Percentiles rank a stretch among this genome's conserved stretches.
These are phyloP conservation scores for Solenodon paradoxus DNA, from an alignment of 2,113 vertebrate genomes.

Conservation along the genomic window DNA sequence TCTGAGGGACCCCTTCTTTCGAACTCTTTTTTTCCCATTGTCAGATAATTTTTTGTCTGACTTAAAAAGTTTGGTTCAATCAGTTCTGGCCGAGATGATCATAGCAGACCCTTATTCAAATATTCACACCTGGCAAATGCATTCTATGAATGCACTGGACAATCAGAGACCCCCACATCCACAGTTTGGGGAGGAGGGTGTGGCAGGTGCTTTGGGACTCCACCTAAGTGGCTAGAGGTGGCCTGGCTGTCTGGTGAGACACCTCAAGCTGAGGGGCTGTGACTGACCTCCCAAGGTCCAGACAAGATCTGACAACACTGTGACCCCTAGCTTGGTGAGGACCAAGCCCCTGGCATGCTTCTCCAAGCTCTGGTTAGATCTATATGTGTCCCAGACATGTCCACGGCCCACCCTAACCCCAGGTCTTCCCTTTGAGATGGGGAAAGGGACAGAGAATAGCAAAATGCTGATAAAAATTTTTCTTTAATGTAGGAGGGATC, in stretches of 20 bases:
- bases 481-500: background rate
- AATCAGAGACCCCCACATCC: background rate
- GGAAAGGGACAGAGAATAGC: background rate
- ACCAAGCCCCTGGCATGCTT: rapidly evolving
- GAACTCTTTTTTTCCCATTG: background rate
- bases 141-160: background rate
- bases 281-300: background rate
- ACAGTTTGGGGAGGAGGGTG: background rate
- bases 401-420: background rate
- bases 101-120: background rate
- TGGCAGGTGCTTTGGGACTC: background rate
- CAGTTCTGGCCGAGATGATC: background rate
- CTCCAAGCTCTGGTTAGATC: background rate
- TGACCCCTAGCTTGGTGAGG: background rate
- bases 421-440: background rate
- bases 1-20: background rate
- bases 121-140: background rate
- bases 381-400: no score
- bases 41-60: background rate
- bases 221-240: background rate
- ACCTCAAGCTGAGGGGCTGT: background rate
- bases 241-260: background rate
- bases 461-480: background rate
- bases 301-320: background rate
- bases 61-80: background rate